phyloP scores from a whole-genome alignment of 2,113 vertebrate species.

The Rhagologus leucostigma region DNA sequence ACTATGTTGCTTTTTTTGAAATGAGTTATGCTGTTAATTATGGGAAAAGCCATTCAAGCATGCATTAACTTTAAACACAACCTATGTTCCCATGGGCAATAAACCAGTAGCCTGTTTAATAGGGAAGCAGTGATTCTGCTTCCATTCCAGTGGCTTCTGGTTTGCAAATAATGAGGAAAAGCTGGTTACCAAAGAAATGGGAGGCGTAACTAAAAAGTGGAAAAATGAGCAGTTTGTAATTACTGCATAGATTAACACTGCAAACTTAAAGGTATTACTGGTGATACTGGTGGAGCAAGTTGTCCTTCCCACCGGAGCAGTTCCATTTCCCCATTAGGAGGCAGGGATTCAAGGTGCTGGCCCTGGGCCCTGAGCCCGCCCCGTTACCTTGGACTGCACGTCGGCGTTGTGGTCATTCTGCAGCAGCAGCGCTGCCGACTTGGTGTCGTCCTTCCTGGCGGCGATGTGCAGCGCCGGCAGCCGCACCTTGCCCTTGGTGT shows the following conservation, averaged over 20 bases:
- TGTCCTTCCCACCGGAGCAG: background rate
- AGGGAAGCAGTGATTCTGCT: background rate
- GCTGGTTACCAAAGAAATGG: background rate
- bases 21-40: constrained; percentile 25
- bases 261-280: background rate
- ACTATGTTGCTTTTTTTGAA: constrained; percentile 22
- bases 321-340: background rate
- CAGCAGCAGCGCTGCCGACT: constrained; percentile 91
- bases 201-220: background rate
- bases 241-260: background rate
- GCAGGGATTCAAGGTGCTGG: background rate
- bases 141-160: background rate
- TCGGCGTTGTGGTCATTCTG: constrained; percentile 98
- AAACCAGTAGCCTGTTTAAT: background rate
- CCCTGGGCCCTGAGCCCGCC: background rate
- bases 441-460: constrained; percentile 96
- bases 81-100: background rate
- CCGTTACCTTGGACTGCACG: constrained; percentile 94
- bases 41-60: constrained; percentile 20
- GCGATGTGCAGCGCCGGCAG: constrained; percentile 95
- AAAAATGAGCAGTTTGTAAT: background rate
- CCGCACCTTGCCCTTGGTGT: constrained; percentile 97
- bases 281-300: background rate
- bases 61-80: constrained; percentile 47
- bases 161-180: background rate